Base-by-base conservation (phyloP, 2,888 invertebrate species). In the Polietes domitor region DNA sequence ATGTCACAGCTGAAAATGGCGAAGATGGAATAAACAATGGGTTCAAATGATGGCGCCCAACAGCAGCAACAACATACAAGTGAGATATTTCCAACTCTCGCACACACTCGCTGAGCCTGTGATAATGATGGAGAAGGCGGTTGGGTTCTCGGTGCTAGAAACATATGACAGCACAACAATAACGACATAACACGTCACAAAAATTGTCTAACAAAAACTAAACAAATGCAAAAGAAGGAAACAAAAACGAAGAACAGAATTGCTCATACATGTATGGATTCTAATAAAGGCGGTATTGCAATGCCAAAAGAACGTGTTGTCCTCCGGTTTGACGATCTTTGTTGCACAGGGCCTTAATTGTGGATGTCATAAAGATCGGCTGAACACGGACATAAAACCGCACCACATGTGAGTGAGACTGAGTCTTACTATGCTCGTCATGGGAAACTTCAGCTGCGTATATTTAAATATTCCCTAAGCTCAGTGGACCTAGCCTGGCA, bases 101-200 rank as follows among this genome's bases (percentile, higher is more conserved):
- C 37, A 63, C 65, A 32, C 28, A 61, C 10, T 2, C 61, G 4
- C 21, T 5, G 6, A 32, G 3, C 1, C 24, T 58, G 17, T 17
- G 21, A 19, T 5, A 24, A 28, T 12, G 32, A 15, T 19, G 17
- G 47, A n/a, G 3, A 41, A 10, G 41, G 41, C 15, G 12, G 61
- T 61, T 37, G 37, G 37, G 10, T 37, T 26, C 19, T 19, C 21
- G 32, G n/a, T 32, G 28, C 7, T 24, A 15, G 2, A 80, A 80
- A 83, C 70, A 76, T 79, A 75, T 76, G 73, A 73, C 73, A 80
- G 83, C 43, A 74, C 53, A 43, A 80, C 70, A 83, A 77, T 73
- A 73, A 70, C 41, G 43, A 70, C 47, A 70, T 37, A 53, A 55
- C 37, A 74, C 53, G 55, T 83, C 71, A 47, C 63, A 77, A 71